Conservation (phyloP, 1,140 invertebrate species). For the Diorhabda elongata region DNA sequence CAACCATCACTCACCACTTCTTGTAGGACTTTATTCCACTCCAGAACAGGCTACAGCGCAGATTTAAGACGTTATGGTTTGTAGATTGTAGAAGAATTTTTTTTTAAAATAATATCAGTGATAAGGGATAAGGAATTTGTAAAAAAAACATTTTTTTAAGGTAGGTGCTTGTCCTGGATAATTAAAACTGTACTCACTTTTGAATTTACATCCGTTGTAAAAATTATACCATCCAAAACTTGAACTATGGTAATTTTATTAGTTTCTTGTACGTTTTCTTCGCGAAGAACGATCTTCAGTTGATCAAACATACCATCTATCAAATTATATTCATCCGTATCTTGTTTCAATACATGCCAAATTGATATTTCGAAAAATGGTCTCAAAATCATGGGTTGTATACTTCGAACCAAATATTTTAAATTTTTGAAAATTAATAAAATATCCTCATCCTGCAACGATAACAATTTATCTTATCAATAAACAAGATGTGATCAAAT, state of each 20-base stretch:
- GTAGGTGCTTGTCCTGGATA: conserved; percentile 36
- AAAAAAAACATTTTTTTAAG: background rate
- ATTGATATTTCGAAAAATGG: conserved; percentile 47
- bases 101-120: too few species aligned
- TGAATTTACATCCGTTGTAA: conserved; percentile 13
- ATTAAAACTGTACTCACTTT: conserved; percentile 24
- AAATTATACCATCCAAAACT: conserved; percentile 28
- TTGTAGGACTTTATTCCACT: too few species aligned
- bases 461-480: too few species aligned
- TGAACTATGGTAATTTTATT: conserved; percentile 39
- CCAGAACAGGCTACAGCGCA: too few species aligned
- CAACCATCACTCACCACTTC: too few species aligned
- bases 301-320: conserved; percentile 25
- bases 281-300: conserved; percentile 34
- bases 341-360: conserved; percentile 32
- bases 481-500: too few species aligned
- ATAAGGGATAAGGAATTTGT: too few species aligned
- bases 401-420: conserved; percentile 47
- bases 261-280: conserved; percentile 36
- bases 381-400: conserved; percentile 45
- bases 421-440: conserved; percentile 41
- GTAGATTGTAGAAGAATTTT: too few species aligned
- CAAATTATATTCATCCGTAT: conserved; percentile 14
- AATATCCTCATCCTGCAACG: conserved; percentile 36
- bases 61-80: too few species aligned